phyloP scores from a whole-genome alignment of 2,888 invertebrate genomes.

The Troilus luridus region DNA sequence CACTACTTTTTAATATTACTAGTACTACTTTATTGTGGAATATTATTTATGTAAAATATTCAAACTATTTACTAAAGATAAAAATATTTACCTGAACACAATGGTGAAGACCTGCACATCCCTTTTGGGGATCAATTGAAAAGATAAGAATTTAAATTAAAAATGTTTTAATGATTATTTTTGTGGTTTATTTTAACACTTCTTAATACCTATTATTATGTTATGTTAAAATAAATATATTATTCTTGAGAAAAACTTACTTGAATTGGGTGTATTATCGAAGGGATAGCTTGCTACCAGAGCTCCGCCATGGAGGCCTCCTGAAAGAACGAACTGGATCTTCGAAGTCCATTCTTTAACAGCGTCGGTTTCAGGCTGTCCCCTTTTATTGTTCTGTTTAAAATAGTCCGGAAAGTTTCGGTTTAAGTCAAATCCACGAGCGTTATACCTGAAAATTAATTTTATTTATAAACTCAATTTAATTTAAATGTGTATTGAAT shows the following conservation, averaged over 20 bases:
- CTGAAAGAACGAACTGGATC: conserved; percentile 93
- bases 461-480: background rate
- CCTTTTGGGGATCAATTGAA: conserved; percentile 67
- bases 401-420: conserved; percentile 97
- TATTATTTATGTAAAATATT: background rate
- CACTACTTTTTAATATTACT: background rate
- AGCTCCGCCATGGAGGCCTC: conserved; percentile 94
- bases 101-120: conserved; percentile 71
- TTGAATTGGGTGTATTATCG: conserved; percentile 94
- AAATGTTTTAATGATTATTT: background rate
- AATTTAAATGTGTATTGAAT: background rate
- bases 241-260: conserved; percentile 75
- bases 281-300: conserved; percentile 97
- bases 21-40: background rate
- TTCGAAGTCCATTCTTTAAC: conserved; percentile 95
- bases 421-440: conserved; percentile 91
- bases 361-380: conserved; percentile 95
- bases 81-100: conserved; percentile 70
- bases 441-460: conserved; percentile 76
- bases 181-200: background rate
- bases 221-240: background rate
- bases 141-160: conserved; percentile 21
- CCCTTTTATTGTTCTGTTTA: conserved; percentile 87
- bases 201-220: background rate
- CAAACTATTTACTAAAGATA: background rate